phyloP scores from a whole-genome alignment of 2,113 vertebrate genomes.

The Hoplias malabaricus region DNA sequence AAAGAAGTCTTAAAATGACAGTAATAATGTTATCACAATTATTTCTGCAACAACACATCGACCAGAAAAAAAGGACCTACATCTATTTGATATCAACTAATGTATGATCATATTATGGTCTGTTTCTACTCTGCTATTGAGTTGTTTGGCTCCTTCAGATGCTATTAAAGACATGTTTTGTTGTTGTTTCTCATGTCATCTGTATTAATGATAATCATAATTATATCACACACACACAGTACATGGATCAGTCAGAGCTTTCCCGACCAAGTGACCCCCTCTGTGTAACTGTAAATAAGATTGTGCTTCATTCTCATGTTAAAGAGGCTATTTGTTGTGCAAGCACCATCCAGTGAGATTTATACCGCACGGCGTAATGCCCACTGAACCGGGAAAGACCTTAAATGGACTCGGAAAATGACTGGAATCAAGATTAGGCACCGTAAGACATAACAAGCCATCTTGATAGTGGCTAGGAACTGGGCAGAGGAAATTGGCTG shows the following conservation, averaged over 20 bases:
- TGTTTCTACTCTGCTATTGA: no score
- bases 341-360: constrained; percentile 14
- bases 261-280: not conserved
- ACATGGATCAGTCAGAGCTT: not conserved
- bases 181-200: not conserved
- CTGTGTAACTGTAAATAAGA: constrained; percentile 17
- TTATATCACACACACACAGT: not conserved
- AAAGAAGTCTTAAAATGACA: no score
- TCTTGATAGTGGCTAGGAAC: not conserved
- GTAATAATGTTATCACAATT: no score
- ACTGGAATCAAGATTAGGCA: not conserved
- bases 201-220: no score
- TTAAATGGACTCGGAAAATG: constrained; percentile 1
- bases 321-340: constrained; percentile 24
- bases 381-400: constrained; percentile 23
- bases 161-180: no score
- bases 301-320: constrained; percentile 7
- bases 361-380: constrained; percentile 9
- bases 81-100: no score
- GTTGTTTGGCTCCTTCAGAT: no score
- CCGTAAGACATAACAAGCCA: constrained; percentile 9
- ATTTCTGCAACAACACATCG: no score
- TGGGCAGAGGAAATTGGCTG: constrained; percentile 19
- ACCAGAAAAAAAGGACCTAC: no score
- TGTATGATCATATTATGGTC: no score